A percentile compares a stretch with the other conserved stretches of the same genome.
phyloP scores from a whole-genome alignment of 2,113 vertebrate genomes.

The Cygnus atratus region DNA sequence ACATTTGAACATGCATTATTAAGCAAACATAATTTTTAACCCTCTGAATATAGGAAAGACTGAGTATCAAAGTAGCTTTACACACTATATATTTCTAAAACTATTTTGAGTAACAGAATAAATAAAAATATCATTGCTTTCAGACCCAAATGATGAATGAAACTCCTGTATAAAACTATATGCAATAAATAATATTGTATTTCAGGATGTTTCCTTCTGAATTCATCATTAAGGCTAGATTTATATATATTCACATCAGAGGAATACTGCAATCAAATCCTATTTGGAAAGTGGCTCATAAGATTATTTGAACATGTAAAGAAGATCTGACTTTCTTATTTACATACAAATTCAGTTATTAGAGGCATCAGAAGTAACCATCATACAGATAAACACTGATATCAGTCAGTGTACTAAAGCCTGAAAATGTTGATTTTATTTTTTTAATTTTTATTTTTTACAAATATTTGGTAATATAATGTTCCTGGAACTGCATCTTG shows the following conservation, averaged over 20 bases:
- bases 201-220: not conserved
- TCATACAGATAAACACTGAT: not conserved
- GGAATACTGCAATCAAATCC: not conserved
- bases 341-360: not conserved
- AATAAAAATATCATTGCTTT: not conserved
- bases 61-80: not conserved
- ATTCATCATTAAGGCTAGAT: not conserved
- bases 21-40: not conserved
- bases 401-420: not conserved
- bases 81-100: not conserved
- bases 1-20: not conserved
- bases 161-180: not conserved
- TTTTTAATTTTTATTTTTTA: not conserved
- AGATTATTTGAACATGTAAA: not conserved
- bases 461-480: not conserved
- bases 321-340: not conserved
- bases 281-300: not conserved
- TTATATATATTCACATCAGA: not conserved
- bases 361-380: not conserved
- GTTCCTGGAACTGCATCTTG: not conserved
- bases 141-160: not conserved
- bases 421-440: not conserved
- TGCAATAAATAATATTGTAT: not conserved
- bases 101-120: not conserved
- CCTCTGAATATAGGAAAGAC: not conserved